Evolutionary conservation across 1,140 invertebrate genomes (phyloP).

Genomic region (Eubasilissa regina): DNA sequence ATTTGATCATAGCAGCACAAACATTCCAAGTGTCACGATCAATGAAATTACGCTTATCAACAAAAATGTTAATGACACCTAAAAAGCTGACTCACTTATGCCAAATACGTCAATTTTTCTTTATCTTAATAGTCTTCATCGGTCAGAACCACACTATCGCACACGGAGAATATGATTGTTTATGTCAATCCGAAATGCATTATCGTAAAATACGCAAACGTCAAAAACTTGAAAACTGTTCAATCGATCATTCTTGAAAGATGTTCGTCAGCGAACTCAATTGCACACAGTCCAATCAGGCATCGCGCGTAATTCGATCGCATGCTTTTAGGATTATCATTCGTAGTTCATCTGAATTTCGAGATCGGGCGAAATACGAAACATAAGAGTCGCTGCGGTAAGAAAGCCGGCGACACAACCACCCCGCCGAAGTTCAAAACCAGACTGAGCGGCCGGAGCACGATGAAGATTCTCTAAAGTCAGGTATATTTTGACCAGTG

Average conservation of each 20-base stretch:
- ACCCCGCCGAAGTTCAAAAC: conserved; percentile 20
- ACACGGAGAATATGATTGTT: not conserved
- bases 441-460: conserved; percentile 41
- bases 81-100: not conserved
- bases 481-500: conserved; percentile 45
- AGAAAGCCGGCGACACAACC: conserved; percentile 19
- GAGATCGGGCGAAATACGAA: conserved; percentile 47
- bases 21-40: too few relatives aligned
- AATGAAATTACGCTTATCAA: too few relatives aligned
- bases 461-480: conserved; percentile 24
- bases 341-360: conserved; percentile 32
- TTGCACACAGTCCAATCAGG: conserved; percentile 25
- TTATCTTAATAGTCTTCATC: too few relatives aligned
- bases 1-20: too few relatives aligned
- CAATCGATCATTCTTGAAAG: conserved; percentile 32
- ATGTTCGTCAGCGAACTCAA: conserved; percentile 1
- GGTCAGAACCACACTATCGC: not conserved
- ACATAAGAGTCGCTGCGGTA: not conserved
- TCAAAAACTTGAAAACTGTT: conserved; percentile 23
- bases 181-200: conserved; percentile 17
- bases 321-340: conserved; percentile 45
- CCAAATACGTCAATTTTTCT: too few relatives aligned
- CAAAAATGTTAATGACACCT: not conserved
- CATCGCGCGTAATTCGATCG: conserved; percentile 47
- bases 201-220: not conserved